phyloP scores from a whole-genome alignment of 1,140 invertebrate species.

The Drosophila saltans region DNA sequence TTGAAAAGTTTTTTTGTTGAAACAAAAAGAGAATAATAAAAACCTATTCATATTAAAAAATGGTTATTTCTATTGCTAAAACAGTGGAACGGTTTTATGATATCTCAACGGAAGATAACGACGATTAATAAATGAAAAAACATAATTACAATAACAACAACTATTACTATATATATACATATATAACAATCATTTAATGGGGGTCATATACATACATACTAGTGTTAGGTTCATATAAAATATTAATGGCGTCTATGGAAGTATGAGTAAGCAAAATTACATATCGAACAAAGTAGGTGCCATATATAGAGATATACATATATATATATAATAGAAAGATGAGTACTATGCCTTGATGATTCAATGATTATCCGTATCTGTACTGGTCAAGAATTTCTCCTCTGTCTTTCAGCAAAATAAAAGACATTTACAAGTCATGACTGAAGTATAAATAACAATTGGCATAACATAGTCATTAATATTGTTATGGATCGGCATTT shows the following conservation, averaged over 20 bases:
- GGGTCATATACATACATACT: not conserved
- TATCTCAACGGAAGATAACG: not conserved
- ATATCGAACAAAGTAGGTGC: not conserved
- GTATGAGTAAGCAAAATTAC: not conserved
- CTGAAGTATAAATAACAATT: not conserved
- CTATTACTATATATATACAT: not conserved
- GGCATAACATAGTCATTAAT: not conserved
- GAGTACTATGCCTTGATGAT: not conserved
- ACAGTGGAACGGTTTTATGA: not conserved
- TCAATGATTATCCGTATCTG: not conserved
- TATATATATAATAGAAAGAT: not conserved
- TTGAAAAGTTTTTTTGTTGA: not conserved
- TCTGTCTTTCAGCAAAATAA: no score
- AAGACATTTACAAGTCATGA: not conserved
- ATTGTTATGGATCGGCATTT: constrained; percentile 2
- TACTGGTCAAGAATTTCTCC: no score
- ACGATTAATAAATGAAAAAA: not conserved
- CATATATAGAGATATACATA: not conserved
- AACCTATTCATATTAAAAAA: not conserved
- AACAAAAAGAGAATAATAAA: not conserved
- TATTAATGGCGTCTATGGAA: not conserved
- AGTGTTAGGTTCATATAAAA: not conserved
- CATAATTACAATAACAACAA: no score
- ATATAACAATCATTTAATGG: not conserved
- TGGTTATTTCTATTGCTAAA: not conserved